A percentile compares a stretch with the other conserved stretches of the same genome.
Conservation (phyloP, 2,797 vertebrate genomes). For the Eleutherodactylus coqui region DNA sequence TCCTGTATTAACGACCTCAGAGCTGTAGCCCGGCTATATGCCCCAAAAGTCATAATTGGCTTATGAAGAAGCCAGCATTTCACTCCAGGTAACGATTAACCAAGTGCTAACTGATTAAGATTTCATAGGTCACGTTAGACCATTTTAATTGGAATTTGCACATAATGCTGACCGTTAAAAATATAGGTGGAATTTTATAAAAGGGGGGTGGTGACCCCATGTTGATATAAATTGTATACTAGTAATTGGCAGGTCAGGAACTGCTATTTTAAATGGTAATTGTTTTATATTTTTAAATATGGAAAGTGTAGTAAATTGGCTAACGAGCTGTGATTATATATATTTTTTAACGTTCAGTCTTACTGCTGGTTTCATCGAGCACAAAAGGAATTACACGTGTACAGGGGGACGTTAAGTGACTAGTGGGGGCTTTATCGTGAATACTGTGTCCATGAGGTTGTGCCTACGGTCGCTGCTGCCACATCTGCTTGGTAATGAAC, state of each 20-base stretch:
- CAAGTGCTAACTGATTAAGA: not conserved
- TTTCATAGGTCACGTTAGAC: not conserved
- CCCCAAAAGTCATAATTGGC: not conserved
- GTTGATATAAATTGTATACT: not conserved
- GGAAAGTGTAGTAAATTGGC: not conserved
- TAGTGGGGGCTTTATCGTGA: not conserved
- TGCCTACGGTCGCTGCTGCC: not conserved
- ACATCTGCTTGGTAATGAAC: not conserved
- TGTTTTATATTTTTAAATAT: not conserved
- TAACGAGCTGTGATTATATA: not conserved
- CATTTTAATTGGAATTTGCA: not conserved
- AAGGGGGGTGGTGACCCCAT: not conserved
- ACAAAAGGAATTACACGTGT: not conserved
- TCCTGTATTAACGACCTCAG: not conserved
- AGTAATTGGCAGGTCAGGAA: not conserved
- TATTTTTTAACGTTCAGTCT: not conserved
- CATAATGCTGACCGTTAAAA: not conserved
- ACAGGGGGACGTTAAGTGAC: not conserved
- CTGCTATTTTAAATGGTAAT: not conserved
- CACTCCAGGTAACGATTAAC: not conserved
- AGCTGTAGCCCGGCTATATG: not conserved
- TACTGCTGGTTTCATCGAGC: not conserved
- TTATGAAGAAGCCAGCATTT: slow-evolving; percentile 20
- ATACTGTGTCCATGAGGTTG: not conserved
- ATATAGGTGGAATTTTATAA: not conserved